These are phyloP conservation scores for Aphodius sticticus DNA, from an alignment of 2,888 invertebrate genomes.

Conservation along the genomic window DNA sequence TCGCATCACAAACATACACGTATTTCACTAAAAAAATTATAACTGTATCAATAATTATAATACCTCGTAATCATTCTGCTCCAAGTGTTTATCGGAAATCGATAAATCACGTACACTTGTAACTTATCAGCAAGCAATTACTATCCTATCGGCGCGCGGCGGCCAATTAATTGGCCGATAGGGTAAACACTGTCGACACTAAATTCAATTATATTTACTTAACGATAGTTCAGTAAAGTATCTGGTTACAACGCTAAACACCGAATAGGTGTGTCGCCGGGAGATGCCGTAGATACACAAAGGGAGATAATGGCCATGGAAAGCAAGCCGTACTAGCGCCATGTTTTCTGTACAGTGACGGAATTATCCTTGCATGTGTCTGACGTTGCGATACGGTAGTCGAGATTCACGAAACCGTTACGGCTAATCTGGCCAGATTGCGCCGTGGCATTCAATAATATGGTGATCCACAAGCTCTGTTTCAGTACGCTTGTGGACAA, in stretches of 20 bases:
- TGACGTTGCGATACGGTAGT: conserved; percentile 19
- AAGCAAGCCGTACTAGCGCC: not conserved
- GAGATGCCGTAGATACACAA: not conserved
- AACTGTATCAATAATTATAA: not conserved
- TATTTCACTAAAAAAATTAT: not conserved
- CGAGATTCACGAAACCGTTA: conserved; percentile 10
- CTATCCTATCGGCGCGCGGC: not conserved
- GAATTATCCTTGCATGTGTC: not conserved
- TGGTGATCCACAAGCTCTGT: too few species aligned
- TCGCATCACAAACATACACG: not conserved
- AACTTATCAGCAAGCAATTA: not conserved
- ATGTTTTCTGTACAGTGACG: not conserved
- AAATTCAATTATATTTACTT: not conserved
- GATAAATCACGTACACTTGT: not conserved
- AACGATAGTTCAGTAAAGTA: not conserved
- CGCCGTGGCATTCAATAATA: not conserved
- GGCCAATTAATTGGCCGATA: not conserved
- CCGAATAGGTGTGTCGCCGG: not conserved
- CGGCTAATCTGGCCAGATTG: conserved; percentile 13
- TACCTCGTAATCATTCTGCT: too few species aligned
- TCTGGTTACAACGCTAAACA: not conserved
- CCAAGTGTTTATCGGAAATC: not conserved
- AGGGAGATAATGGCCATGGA: not conserved
- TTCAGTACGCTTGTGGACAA: not conserved
- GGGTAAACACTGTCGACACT: not conserved